Base-by-base conservation (phyloP, 2,113 vertebrate genomes). In the Hemibagrus wyckioides region DNA sequence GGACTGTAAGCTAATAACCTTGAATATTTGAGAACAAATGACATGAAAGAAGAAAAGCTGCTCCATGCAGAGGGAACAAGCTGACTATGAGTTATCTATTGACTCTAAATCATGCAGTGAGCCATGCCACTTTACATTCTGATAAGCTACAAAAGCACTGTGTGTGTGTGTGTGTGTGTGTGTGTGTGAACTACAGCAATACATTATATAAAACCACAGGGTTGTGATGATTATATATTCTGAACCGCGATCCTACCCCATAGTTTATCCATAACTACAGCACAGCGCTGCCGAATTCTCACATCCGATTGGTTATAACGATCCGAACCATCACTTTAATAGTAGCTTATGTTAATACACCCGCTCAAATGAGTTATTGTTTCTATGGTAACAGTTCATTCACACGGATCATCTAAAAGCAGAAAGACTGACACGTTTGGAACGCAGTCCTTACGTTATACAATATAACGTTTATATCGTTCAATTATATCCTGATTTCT, bases 131-230 rank as follows among this genome's bases (percentile, higher is more conserved):
- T 44, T 54, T 83, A 57, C 75, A 61, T 77, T 79, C n/a, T 88
- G 30, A 80, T 85, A 36, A 6, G 67, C 82, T 81, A 85, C 7
- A 84, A 89, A 89, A 84, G 48, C 82, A 75, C 19, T 17, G 14
- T 57, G 25, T 15, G 67, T 80, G 52, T 52, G 86, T 83, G 48
- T 67, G 57, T 54, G 10, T 23, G 67, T 41, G 21, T 48, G n/a
- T 52, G 57, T 57, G 69, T 50, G 30, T 69, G 73, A 59, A 77
- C 69, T 39, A 50, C 33, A 87, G 76, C 28, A 14, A 82, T 75
- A 28, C 63, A 77, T 88, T 80, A 83, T 88, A 80, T 48, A 90
- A 54, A 80, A 50, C 77, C n/a, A 39, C n/a, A 52, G 81, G 85
- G 36, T 65, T 61, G 84, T 48, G 69, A 33, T 23, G 73, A n/a